phyloP scores from a whole-genome alignment of 2,888 invertebrate species.

The Salticus scenicus region DNA sequence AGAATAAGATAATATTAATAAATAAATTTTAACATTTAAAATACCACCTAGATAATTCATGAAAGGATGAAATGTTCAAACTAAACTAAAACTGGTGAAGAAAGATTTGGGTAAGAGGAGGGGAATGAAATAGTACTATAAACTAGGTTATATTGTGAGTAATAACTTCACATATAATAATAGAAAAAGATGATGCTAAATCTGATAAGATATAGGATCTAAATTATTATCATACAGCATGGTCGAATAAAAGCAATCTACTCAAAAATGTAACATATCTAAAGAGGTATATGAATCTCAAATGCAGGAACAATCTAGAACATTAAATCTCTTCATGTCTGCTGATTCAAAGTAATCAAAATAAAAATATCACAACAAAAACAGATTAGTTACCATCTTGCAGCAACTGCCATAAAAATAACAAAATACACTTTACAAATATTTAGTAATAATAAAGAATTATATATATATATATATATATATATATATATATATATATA shows the following conservation, averaged over 20 bases:
- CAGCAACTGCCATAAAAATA: background rate
- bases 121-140: constrained; percentile 11
- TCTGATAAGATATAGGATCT: constrained; percentile 21
- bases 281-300: constrained; percentile 15
- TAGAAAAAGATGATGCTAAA: constrained; percentile 39
- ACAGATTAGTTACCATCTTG: too few species aligned
- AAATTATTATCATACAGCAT: constrained; percentile 17
- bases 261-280: constrained; percentile 51
- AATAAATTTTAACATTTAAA: constrained; percentile 15
- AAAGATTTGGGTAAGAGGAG: too few species aligned
- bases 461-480: too few species aligned
- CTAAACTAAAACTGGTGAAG: constrained; percentile 12
- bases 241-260: constrained; percentile 52
- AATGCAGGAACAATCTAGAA: constrained; percentile 60
- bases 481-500: too few species aligned
- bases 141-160: constrained; percentile 2
- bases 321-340: constrained; percentile 30
- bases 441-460: too few species aligned
- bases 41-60: background rate
- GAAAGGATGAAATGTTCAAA: background rate
- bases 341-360: constrained; percentile 20
- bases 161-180: constrained; percentile 24
- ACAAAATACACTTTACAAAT: too few species aligned
- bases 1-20: background rate
- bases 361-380: background rate